These are phyloP conservation scores for Alcedo quadribrachys DNA, from an alignment of 2,797 vertebrate genomes.

Conservation along the genomic window DNA sequence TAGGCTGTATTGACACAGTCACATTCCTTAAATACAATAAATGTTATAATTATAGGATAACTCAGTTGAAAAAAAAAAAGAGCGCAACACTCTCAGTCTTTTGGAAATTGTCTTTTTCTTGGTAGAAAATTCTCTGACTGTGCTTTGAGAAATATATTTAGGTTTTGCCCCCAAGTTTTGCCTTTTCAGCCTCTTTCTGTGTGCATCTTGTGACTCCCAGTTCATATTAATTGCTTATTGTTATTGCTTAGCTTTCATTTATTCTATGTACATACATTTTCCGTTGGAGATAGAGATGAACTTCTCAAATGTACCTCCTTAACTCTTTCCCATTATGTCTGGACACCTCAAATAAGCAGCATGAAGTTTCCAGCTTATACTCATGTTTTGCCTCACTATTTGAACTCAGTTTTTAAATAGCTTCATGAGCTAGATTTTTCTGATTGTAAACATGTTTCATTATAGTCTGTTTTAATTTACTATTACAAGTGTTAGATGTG, in stretches of 20 bases:
- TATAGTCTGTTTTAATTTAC: background rate
- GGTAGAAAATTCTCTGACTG: background rate
- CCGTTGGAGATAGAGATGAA: background rate
- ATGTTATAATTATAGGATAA: background rate
- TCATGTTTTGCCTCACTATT: background rate
- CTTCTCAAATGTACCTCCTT: background rate
- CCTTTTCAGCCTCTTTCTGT: background rate
- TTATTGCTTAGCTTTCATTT: background rate
- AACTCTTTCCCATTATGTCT: background rate
- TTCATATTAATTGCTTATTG: background rate
- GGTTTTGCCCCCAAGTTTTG: background rate
- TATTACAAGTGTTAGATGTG: background rate
- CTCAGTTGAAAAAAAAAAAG: background rate
- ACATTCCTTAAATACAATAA: background rate
- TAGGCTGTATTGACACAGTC: background rate
- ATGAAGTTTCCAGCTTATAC: accelerated
- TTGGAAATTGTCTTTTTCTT: background rate
- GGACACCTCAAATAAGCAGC: background rate
- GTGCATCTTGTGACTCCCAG: background rate
- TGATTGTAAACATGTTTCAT: background rate
- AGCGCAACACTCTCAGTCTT: background rate
- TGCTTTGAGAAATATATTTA: background rate
- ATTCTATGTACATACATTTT: background rate
- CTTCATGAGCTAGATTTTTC: background rate
- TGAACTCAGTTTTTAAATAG: background rate